Base-by-base conservation (phyloP, 30 jellyfish, hydroid and myxozoan genomes). In the Phacellophora camtschatica region DNA sequence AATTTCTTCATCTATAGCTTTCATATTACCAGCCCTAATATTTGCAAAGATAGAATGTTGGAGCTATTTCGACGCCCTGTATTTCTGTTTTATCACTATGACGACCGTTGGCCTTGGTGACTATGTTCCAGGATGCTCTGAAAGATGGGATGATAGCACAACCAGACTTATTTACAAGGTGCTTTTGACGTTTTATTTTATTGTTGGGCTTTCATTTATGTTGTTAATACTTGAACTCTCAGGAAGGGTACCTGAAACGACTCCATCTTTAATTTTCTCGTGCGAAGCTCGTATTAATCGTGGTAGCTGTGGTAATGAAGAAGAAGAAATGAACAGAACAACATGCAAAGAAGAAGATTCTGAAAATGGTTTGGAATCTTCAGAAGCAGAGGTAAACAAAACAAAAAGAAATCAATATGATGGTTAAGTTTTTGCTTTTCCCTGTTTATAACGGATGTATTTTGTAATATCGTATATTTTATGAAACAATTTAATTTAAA, bases 41-140 rank as follows among this genome's bases (percentile, higher is more conserved):
- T 41, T 84, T 16, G 76, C 88, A 7, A 45, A 63, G 37, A 45
- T 72, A 30, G 95, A 84, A 24, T 45, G 71, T 32, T 84, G 95
- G 95, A 70, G 78, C 64, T 84, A 66, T 42, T 84, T 84, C 27
- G 88, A 84, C 23, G 58, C 88, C 36, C 36, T 85, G 69, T 85
- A 85, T 46, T 85, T 85, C 74, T 55, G 88, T 32, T 85, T 85
- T 27, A 74, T 85, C 13, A 74, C 96, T 28, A 67, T 85, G 86
- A 85, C 96, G 22, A 85, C 96, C 12, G 96, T 85, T 16, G 96
- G 96, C 53, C 74, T 85, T 10, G 96, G 96, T 35, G 90, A 85
- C 22, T 57, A 42, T 30, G 72, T 57, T n/a, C 89, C 87, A 31
- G 95, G 95, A 24, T 71, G 86, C 78, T 35, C 84, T n/a, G 88